Evolutionary conservation across 2,888 invertebrate species (phyloP), one percentile per base, ranked within the genome.

Genomic region (Spodoptera picta): DNA sequence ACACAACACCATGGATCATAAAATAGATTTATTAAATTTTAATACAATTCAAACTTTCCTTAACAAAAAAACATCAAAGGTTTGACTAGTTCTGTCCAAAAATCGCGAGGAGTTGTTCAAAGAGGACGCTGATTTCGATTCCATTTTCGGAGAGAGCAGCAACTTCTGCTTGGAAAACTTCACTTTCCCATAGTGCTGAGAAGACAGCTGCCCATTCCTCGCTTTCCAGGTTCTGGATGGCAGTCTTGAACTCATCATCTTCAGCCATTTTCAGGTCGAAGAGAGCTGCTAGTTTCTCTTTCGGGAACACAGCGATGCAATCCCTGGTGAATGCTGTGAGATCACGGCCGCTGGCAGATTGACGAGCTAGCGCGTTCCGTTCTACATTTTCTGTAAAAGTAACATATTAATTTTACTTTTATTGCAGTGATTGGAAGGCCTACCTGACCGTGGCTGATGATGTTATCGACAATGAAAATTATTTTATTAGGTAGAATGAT

Each of bases 261-360:
- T 87, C 89, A 3, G 82, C 81, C 42, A 88, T 78, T 69, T 93
- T 93, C 60, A 91, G 69, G 1, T 92, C 83, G 67, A 79, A 92
- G 11, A 93, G 88, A 0, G 87, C 90, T 0, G 81, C 71, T 9
- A 93, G 73, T 51, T 90, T 87, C 0, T 81, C 85, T 59, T 89
- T 87, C 4, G 92, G 92, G 80, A 91, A 87, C 0, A 57, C 3
- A 0, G 50, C 73, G 42, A 90, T 86, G 56, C 59, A 47, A 58
- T 92, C 91, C 14, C 73, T 79, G 43, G 90, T 65, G 79, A 83
- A 92, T 0, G 89, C 71, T 2, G 65, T 73, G 54, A 92, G 77
- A 66, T 89, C 80, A 4, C 59, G 83, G 9, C 90, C 90, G 52
- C 87, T 88, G 41, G 77, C 4, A 10, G 69, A 58, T 0, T 83